Conservation (phyloP, 2,888 invertebrate species). For the Coremacera marginata region DNA sequence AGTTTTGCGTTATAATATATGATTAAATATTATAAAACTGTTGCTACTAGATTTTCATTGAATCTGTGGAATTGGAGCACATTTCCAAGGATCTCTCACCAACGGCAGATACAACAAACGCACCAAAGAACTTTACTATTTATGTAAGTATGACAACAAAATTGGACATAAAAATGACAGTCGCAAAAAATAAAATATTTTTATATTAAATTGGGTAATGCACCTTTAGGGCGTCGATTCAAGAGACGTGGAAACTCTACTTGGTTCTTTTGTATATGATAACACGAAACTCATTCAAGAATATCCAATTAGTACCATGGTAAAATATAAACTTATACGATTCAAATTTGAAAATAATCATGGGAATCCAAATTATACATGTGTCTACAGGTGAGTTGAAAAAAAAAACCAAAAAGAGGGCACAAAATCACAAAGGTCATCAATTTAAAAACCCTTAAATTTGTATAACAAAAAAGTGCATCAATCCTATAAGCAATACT, state of each 20-base stretch:
- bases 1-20: background rate
- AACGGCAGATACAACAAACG: constrained; percentile 51
- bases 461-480: too few relatives aligned
- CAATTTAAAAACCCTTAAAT: too few relatives aligned
- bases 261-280: constrained; percentile 53
- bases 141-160: constrained; percentile 48
- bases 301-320: constrained; percentile 42
- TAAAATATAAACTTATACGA: constrained; percentile 45
- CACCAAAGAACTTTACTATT: constrained; percentile 59
- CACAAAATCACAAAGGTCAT: too few relatives aligned
- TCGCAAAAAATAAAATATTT: background rate
- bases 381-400: constrained; percentile 57
- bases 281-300: constrained; percentile 51
- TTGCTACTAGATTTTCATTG: constrained; percentile 49
- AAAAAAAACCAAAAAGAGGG: too few relatives aligned
- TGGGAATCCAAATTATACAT: constrained; percentile 57
- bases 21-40: background rate
- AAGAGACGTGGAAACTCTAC: constrained; percentile 25
- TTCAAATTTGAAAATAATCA: constrained; percentile 56
- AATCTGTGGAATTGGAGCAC: constrained; percentile 54
- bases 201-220: background rate
- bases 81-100: constrained; percentile 56
- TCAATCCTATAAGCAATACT: too few relatives aligned
- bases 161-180: background rate
- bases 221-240: constrained; percentile 22